phyloP scores from a whole-genome alignment of 2,113 vertebrate species.

The Toxotes jaculatrix region DNA sequence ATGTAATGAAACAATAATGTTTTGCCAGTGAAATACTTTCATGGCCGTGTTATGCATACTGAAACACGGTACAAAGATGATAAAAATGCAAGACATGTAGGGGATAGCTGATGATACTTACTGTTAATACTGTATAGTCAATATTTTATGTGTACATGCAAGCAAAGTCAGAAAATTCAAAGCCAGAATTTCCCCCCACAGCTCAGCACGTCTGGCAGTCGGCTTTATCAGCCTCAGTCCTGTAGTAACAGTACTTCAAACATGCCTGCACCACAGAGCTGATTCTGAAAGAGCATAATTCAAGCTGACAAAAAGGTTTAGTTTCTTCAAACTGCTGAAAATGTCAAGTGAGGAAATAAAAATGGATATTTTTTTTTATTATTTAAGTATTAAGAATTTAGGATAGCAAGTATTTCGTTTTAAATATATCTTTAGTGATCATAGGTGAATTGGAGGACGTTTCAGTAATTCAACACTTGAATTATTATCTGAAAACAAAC shows the following conservation, averaged over 20 bases:
- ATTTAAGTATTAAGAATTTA: neutral
- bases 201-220: neutral
- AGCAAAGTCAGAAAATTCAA: slow-evolving; percentile 11
- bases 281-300: slow-evolving; percentile 33
- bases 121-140: neutral
- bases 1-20: neutral
- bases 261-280: slow-evolving; percentile 11
- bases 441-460: neutral
- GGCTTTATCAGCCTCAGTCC: neutral
- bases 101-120: neutral
- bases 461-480: neutral
- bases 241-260: slow-evolving; percentile 24
- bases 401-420: neutral
- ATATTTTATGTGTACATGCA: slow-evolving; percentile 1
- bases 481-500: slow-evolving; percentile 20
- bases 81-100: neutral
- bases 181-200: neutral
- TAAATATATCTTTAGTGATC: neutral
- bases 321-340: neutral
- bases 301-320: slow-evolving; percentile 1
- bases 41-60: neutral
- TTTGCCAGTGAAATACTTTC: neutral
- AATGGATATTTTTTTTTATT: neutral
- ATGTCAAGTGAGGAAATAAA: neutral
- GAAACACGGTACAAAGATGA: neutral